phyloP scores from a whole-genome alignment of 2,888 invertebrate genomes.

The Congeria kusceri region DNA sequence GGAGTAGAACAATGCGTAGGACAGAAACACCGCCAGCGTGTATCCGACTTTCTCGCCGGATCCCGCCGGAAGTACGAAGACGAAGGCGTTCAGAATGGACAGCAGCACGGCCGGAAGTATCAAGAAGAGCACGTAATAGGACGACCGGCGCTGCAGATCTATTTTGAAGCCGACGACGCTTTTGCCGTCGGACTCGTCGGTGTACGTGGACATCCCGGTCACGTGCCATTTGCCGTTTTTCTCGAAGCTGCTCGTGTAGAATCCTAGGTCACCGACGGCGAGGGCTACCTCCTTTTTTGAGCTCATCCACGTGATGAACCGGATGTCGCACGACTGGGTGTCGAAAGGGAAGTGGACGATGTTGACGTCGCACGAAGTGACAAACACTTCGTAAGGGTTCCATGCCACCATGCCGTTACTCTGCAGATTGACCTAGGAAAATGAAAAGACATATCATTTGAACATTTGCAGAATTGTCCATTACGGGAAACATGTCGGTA shows the following conservation, averaged over 20 bases:
- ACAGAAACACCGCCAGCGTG: constrained; percentile 57
- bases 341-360: constrained; percentile 67
- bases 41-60: constrained; percentile 61
- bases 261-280: constrained; percentile 41
- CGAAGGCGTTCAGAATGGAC: constrained; percentile 53
- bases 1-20: constrained; percentile 60
- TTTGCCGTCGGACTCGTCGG: constrained; percentile 35
- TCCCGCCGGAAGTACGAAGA: constrained; percentile 58
- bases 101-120: constrained; percentile 53
- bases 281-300: constrained; percentile 35
- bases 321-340: constrained; percentile 61
- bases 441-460: no score
- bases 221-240: constrained; percentile 62
- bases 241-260: constrained; percentile 59
- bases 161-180: constrained; percentile 45
- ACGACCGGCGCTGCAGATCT: constrained; percentile 47
- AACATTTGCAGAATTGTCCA: no score
- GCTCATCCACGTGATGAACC: constrained; percentile 60
- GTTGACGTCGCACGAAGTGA: constrained; percentile 62
- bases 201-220: constrained; percentile 41
- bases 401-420: constrained; percentile 52
- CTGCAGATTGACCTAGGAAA: constrained; percentile 36
- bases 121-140: constrained; percentile 57
- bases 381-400: constrained; percentile 66
- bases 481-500: no score